phyloP scores from a whole-genome alignment of 1,140 invertebrate genomes.

The Pseudomyrmex flavicornis region DNA sequence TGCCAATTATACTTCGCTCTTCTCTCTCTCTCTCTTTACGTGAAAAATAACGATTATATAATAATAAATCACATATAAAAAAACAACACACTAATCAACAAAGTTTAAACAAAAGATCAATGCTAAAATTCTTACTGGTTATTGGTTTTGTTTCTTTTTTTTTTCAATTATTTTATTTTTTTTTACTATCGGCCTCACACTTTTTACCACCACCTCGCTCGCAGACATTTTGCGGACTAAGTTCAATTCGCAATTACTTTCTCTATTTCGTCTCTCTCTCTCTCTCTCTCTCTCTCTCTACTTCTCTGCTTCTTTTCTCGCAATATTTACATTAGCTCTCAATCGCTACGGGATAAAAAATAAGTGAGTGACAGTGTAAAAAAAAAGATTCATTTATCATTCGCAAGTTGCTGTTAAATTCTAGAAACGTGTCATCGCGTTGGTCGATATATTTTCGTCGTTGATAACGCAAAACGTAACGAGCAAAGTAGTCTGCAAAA shows the following conservation, averaged over 20 bases:
- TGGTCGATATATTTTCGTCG: slow-evolving; percentile 24
- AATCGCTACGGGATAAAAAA: neutral
- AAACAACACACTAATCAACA: slow-evolving; percentile 32
- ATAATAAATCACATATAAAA: slow-evolving; percentile 46
- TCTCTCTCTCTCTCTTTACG: neutral
- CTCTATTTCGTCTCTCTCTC: neutral
- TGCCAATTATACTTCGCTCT: neutral
- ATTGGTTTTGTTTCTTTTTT: too few relatives aligned
- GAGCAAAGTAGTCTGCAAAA: neutral
- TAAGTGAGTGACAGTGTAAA: slow-evolving; percentile 15
- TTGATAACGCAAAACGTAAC: slow-evolving; percentile 12
- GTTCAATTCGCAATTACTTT: neutral
- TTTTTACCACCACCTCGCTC: slow-evolving; percentile 8
- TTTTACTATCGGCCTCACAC: slow-evolving; percentile 16
- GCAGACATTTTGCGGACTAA: neutral
- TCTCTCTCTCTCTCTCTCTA: neutral
- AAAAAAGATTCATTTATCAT: neutral
- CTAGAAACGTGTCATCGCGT: slow-evolving; percentile 13
- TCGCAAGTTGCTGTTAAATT: slow-evolving; percentile 1
- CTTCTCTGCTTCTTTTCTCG: neutral
- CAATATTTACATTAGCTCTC: slow-evolving; percentile 11
- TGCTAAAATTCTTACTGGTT: slow-evolving; percentile 15
- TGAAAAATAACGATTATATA: neutral
- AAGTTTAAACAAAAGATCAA: slow-evolving; percentile 16
- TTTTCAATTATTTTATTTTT: too few relatives aligned